Evolutionary conservation across 2,888 invertebrate species (phyloP).

Genomic region (Leucophenga montana): DNA sequence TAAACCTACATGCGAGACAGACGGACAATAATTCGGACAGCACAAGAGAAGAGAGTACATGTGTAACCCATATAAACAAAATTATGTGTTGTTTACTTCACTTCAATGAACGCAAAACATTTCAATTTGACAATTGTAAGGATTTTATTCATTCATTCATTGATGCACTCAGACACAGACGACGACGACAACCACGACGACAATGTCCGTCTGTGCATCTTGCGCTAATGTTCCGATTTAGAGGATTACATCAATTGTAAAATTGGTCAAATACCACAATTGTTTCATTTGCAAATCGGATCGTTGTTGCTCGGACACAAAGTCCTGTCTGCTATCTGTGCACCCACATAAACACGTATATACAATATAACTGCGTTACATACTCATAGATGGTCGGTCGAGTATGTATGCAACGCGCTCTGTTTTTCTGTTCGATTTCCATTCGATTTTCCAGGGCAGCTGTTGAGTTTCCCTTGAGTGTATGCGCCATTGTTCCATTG

Average conservation of each 20-base stretch:
- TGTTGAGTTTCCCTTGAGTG: constrained; percentile 61
- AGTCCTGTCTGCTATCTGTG: neutral
- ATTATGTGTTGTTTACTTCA: constrained; percentile 64
- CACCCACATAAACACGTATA: constrained; percentile 34
- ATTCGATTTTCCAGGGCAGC: constrained; percentile 48
- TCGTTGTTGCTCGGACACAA: constrained; percentile 57
- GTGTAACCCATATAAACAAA: constrained; percentile 56
- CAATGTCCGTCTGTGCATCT: constrained; percentile 27
- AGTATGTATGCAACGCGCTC: neutral
- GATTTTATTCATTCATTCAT: constrained; percentile 23
- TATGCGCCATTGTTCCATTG: constrained; percentile 37
- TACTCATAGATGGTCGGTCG: too few species aligned
- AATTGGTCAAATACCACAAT: constrained; percentile 71
- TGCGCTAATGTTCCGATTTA: constrained; percentile 62
- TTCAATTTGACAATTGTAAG: constrained; percentile 62
- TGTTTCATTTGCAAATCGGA: constrained; percentile 72
- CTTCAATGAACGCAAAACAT: constrained; percentile 70
- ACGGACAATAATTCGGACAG: constrained; percentile 26
- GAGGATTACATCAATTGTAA: constrained; percentile 69
- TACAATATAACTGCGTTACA: constrained; percentile 34
- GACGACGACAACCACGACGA: constrained; percentile 12
- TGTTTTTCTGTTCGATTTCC: constrained; percentile 2
- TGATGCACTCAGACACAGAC: constrained; percentile 29
- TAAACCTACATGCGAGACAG: constrained; percentile 51
- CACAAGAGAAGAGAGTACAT: neutral